A percentile compares a stretch with the other conserved stretches of the same genome.
Conservation (phyloP, 2,113 vertebrate species). For the Oenanthe oenanthe region DNA sequence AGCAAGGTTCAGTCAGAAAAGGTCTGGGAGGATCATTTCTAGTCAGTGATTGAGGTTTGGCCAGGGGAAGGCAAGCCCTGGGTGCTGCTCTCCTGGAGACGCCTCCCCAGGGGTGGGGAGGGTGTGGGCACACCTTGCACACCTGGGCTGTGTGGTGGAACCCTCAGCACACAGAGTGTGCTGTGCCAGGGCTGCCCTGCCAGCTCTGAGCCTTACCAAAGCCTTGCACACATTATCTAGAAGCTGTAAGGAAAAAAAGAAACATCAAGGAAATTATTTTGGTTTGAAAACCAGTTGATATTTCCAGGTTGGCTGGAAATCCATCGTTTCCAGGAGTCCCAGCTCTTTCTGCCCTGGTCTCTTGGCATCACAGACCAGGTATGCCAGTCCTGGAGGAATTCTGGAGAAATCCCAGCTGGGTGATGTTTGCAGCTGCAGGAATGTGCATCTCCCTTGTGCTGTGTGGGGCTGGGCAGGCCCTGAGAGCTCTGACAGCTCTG, state of each 20-base stretch:
- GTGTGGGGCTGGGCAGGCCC: neutral
- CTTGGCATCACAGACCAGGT: neutral
- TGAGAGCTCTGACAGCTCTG: neutral
- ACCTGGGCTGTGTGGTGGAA: neutral
- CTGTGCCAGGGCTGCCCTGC: neutral
- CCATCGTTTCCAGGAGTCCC: neutral
- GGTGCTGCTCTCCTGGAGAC: neutral
- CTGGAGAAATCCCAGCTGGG: neutral
- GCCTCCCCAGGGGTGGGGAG: neutral
- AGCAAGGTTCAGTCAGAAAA: slow-evolving; percentile 15
- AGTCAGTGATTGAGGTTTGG: slow-evolving; percentile 4
- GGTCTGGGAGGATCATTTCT: slow-evolving; percentile 14
- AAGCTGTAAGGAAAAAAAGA: neutral
- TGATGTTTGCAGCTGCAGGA: neutral
- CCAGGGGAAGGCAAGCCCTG: neutral
- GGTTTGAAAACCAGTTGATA: neutral
- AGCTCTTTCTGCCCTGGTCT: neutral
- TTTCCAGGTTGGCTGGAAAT: neutral
- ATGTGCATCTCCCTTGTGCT: neutral
- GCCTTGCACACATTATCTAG: neutral
- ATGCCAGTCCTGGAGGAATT: neutral
- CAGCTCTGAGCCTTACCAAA: neutral
- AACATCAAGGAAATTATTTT: neutral
- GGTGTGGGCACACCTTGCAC: neutral
- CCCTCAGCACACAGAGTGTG: neutral